Evolutionary conservation across 35 echinoderm and acorn worm genomes (phyloP).

Genomic region (Chiridota heheva): DNA sequence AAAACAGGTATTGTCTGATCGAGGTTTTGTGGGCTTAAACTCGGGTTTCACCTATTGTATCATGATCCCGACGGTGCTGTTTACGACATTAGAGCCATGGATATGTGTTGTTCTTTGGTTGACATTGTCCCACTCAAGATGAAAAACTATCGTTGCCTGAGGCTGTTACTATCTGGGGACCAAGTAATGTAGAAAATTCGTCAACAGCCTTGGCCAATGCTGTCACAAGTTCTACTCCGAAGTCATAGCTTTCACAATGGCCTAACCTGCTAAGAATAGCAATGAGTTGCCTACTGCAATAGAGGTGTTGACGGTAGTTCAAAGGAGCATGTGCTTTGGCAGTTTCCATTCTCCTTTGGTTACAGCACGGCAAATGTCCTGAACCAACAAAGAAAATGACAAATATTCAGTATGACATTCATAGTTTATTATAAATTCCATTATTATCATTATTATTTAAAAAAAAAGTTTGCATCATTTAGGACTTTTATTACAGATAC

Average conservation of each 20-base stretch:
- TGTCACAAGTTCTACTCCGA: constrained; percentile 63
- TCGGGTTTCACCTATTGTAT: constrained; percentile 30
- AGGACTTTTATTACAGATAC: not conserved
- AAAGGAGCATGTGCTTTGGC: constrained; percentile 77
- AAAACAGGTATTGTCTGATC: not conserved
- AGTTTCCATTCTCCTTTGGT: constrained; percentile 72
- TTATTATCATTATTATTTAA: too few species aligned
- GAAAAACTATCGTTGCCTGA: not conserved
- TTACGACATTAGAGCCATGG: constrained; percentile 44
- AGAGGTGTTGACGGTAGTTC: constrained; percentile 55
- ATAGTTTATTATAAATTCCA: too few species aligned
- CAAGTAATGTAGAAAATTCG: constrained; percentile 32
- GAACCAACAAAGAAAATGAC: too few species aligned
- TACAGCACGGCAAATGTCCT: constrained; percentile 68
- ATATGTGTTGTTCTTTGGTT: not conserved
- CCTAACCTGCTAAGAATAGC: constrained; percentile 56
- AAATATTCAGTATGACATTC: not conserved
- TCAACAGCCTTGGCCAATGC: constrained; percentile 48
- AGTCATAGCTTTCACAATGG: constrained; percentile 67
- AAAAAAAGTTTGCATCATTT: not conserved
- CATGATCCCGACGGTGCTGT: constrained; percentile 44
- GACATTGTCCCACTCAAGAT: constrained; percentile 28
- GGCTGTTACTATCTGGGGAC: constrained; percentile 65
- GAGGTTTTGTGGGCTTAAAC: not conserved
- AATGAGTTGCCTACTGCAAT: constrained; percentile 56